Evolutionary conservation across 2,113 vertebrate genomes (phyloP).

Genomic region (Urocolius indicus): DNA sequence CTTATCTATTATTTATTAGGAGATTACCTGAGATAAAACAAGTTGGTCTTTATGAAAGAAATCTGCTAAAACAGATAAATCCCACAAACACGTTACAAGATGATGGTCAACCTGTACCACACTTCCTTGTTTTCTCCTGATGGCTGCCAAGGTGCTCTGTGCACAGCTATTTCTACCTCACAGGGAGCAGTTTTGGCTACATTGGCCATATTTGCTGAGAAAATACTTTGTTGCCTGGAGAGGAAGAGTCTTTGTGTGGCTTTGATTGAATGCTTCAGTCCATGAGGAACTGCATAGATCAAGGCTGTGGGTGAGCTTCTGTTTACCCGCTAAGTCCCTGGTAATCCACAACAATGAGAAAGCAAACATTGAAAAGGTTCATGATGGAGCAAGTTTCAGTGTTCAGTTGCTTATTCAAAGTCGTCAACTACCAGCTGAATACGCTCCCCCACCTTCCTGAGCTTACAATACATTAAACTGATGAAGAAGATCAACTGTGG

Average conservation of each 20-base stretch:
- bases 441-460: background rate
- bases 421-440: background rate
- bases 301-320: background rate
- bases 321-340: background rate
- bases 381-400: rapidly evolving
- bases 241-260: background rate
- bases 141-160: background rate
- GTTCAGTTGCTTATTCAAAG: background rate
- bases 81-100: background rate
- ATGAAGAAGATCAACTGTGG: background rate
- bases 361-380: background rate
- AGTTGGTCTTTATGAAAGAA: background rate
- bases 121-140: background rate
- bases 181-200: background rate
- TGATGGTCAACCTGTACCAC: rapidly evolving
- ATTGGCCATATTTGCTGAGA: background rate
- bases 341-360: background rate
- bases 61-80: background rate
- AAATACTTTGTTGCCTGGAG: background rate
- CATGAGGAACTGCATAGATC: background rate
- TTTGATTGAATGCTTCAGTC: background rate
- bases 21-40: background rate
- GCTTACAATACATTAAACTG: background rate
- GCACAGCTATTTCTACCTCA: background rate
- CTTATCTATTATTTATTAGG: background rate